phyloP scores from a whole-genome alignment of 2,797 vertebrate species.

The Pipistrellus nathusii region DNA sequence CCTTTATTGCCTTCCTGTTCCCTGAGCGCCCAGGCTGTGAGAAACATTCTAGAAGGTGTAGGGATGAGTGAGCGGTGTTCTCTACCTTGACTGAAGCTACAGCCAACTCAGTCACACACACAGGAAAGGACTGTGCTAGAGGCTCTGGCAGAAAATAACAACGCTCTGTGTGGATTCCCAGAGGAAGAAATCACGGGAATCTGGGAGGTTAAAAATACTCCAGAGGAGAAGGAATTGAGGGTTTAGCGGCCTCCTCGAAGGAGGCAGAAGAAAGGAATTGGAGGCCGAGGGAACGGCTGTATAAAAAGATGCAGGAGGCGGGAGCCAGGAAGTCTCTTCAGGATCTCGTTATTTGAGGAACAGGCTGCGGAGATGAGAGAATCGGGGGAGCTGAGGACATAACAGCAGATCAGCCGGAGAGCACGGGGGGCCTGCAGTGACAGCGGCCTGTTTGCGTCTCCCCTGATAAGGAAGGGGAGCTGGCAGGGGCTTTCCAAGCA shows the following conservation, averaged over 20 bases:
- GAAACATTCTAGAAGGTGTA: not conserved
- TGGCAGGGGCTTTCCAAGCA: not conserved
- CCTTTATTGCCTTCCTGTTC: not conserved
- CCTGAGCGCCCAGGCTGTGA: not conserved
- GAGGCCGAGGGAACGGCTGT: slow-evolving; percentile 41
- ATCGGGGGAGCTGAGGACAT: slow-evolving; percentile 34
- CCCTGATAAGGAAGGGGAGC: not conserved
- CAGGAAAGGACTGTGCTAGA: not conserved
- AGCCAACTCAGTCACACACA: not conserved
- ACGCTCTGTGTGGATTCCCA: not conserved
- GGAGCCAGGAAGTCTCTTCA: slow-evolving; percentile 72
- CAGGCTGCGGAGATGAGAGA: not conserved
- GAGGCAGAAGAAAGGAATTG: slow-evolving; percentile 56
- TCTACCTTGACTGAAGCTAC: slow-evolving; percentile 24
- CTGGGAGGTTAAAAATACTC: slow-evolving; percentile 56
- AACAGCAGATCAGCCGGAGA: slow-evolving; percentile 52
- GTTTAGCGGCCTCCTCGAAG: slow-evolving; percentile 44
- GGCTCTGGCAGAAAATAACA: not conserved
- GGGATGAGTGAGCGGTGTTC: not conserved
- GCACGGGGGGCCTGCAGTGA: not conserved
- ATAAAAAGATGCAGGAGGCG: slow-evolving; percentile 63
- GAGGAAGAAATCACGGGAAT: slow-evolving; percentile 1
- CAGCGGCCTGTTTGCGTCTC: not conserved
- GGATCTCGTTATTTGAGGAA: slow-evolving; percentile 66
- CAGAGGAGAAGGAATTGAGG: slow-evolving; percentile 12